These are phyloP conservation scores for Apteryx mantelli DNA, from an alignment of 2,113 vertebrate species.

Conservation along the genomic window DNA sequence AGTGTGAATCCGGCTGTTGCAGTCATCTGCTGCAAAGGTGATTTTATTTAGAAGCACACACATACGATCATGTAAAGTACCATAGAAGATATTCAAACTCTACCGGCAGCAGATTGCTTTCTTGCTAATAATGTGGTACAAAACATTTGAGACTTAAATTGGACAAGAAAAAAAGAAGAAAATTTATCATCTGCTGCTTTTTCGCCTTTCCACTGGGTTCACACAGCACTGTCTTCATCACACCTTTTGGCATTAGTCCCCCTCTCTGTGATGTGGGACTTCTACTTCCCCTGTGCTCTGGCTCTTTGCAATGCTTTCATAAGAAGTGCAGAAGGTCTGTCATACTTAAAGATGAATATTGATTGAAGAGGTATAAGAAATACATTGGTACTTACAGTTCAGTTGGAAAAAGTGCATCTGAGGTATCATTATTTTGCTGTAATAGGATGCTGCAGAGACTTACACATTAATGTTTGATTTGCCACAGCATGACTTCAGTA, in stretches of 20 bases:
- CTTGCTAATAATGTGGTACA: not conserved
- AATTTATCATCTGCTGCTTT: not conserved
- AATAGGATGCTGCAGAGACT: not conserved
- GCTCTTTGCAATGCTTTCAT: not conserved
- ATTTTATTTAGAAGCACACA: not conserved
- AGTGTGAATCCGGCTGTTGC: slow-evolving; percentile 10
- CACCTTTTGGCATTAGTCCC: not conserved
- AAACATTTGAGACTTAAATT: not conserved
- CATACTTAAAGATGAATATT: not conserved
- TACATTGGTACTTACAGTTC: not conserved
- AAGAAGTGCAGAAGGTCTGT: not conserved
- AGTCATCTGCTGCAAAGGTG: not conserved
- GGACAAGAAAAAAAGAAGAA: not conserved
- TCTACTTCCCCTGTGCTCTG: not conserved
- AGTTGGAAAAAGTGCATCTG: not conserved
- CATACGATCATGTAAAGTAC: not conserved
- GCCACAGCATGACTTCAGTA: not conserved
- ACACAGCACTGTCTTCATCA: not conserved
- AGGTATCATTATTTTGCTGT: not conserved
- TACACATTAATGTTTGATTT: slow-evolving; percentile 10
- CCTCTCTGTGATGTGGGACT: not conserved
- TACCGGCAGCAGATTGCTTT: not conserved
- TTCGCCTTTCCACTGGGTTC: not conserved
- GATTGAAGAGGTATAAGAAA: not conserved
- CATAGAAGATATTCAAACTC: not conserved